Evolutionary conservation across 1,140 invertebrate species (phyloP), one percentile per base, ranked within the genome.

Genomic region (Vollenhovia emeryi): DNA sequence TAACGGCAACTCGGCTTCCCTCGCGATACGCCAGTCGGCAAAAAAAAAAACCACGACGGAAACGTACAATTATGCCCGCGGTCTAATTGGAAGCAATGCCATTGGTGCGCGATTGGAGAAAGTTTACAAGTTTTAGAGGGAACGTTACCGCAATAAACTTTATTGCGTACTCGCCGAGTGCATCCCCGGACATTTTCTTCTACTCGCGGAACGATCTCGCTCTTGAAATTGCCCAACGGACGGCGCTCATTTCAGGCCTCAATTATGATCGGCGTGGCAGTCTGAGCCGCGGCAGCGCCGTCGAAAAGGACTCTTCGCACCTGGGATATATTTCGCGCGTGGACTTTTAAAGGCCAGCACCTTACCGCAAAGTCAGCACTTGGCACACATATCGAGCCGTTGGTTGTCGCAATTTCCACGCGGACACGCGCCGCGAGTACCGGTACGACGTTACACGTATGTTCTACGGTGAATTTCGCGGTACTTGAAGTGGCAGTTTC

Each of bases 401-500:
- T n/a, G 40, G 43, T 59, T 27, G 13, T 24, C 21, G 55, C 40
- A 64, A 9, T 66, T 52, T 15, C 21, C 60, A 36, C 60, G 43
- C 27, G 36, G 36, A 60, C 55, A 45, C 55, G 69, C 45, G 45
- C 45, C 11, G 59, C 7, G 43, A 78, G 45, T 66, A 55, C 21
- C 48, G 50, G 9, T 18, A n/a, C 73, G 24, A 68, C 52, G 27
- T 78, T 64, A 43, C n/a, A n/a, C 55, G 27, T 57, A 33, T 21
- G 30, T 11, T 40, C 15, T 24, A 36, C 18, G 43, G 27, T 79
- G 30, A 79, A 68, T 68, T 79, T 79, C 8, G 24, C 21, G 74
- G 60, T 30, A 78, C 75, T 68, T 66, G 13, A 50, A 68, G 52
- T 43, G 62, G 45, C 43, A 79, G 60, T 79, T 79, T 79, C 62